Conservation (phyloP, 2,888 invertebrate genomes). For the Mesorhabditis belari region DNA sequence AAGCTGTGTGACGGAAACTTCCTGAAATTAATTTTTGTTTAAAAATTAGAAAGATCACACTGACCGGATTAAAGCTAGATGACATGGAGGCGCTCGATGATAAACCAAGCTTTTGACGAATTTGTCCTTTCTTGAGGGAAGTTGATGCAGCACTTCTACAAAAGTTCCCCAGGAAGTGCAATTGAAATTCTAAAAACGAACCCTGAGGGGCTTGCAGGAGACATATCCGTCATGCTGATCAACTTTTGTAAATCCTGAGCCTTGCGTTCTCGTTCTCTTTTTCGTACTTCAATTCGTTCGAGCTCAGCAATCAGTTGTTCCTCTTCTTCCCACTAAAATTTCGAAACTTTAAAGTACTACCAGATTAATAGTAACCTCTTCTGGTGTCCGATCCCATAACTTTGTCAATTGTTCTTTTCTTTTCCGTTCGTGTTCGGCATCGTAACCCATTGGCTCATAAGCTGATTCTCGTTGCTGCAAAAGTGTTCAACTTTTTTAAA, state of each 20-base stretch:
- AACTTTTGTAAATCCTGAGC: conserved; percentile 95
- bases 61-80: background rate
- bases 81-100: background rate
- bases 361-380: conserved; percentile 61
- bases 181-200: no score
- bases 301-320: conserved; percentile 74
- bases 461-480: conserved; percentile 2
- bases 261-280: conserved; percentile 92
- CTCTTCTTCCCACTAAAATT: conserved; percentile 79
- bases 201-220: no score
- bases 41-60: no score
- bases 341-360: background rate
- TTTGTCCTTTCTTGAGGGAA: no score
- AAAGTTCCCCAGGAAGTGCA: no score
- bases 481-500: background rate
- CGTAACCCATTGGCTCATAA: conserved; percentile 63
- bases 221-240: no score
- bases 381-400: conserved; percentile 81
- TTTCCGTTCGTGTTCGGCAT: conserved; percentile 86
- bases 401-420: conserved; percentile 86
- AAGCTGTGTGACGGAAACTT: conserved; percentile 23
- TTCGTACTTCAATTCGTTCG: conserved; percentile 86
- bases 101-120: no score
- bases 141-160: no score
- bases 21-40: conserved; percentile 5